Percentiles rank a stretch among this genome's conserved stretches.
Conservation (phyloP, 2,888 invertebrate species). For the Drosophila paranaensis region DNA sequence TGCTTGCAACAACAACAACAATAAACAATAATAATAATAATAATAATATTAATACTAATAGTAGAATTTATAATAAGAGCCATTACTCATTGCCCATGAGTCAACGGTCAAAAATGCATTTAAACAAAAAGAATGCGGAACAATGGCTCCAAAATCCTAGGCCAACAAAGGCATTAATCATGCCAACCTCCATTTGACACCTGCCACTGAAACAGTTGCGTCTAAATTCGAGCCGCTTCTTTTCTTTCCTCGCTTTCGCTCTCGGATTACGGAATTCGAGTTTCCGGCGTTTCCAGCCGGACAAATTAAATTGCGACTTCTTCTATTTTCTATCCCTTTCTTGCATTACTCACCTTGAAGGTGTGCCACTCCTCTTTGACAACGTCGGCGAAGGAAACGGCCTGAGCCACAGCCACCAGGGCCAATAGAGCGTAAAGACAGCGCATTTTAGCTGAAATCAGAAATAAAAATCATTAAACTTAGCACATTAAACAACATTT, state of each 20-base stretch:
- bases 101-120: constrained; percentile 29
- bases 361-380: constrained; percentile 91
- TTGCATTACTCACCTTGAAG: constrained; percentile 88
- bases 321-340: not conserved
- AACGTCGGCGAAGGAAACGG: constrained; percentile 90
- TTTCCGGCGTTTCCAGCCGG: not conserved
- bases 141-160: constrained; percentile 9
- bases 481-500: not conserved
- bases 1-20: constrained; percentile 5
- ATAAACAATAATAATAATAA: not conserved
- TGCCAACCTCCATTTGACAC: constrained; percentile 15
- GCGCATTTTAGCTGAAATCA: constrained; percentile 68
- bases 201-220: constrained; percentile 20
- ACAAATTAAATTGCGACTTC: not conserved
- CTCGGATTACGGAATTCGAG: not conserved
- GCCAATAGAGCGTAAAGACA: constrained; percentile 68
- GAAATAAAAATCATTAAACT: constrained; percentile 6
- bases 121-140: constrained; percentile 6
- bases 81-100: constrained; percentile 31
- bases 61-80: not conserved
- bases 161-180: constrained; percentile 42
- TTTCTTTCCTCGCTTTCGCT: not conserved
- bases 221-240: not conserved
- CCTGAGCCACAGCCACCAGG: constrained; percentile 86
- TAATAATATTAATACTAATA: constrained; percentile 1